Percentiles rank a stretch among this genome's conserved stretches.
These are phyloP conservation scores for Lytechinus variegatus DNA, from an alignment of 35 echinoderm and acorn worm genomes.

Conservation along the genomic window DNA sequence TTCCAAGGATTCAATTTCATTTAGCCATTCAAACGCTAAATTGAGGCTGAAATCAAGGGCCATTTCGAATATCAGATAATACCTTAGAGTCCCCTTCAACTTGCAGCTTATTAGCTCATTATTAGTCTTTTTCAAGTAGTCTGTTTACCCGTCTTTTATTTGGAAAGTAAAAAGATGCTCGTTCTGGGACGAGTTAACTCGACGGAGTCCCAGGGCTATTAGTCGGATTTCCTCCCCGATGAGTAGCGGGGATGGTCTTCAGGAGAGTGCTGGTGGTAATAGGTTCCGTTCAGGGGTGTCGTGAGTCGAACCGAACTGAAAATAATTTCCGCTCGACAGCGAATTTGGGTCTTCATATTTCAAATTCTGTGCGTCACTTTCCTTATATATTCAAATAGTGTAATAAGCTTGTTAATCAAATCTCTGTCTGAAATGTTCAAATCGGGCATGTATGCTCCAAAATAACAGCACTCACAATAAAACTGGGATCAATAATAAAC, in stretches of 20 bases:
- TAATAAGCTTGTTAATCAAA: neutral
- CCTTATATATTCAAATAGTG: neutral
- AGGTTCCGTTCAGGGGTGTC: constrained; percentile 26
- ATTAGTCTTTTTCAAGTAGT: constrained; percentile 42
- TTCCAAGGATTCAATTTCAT: constrained; percentile 2
- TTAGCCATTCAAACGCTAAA: neutral
- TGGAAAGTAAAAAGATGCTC: constrained; percentile 20
- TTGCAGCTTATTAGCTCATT: constrained; percentile 26
- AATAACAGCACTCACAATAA: no score
- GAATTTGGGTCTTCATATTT: constrained; percentile 10
- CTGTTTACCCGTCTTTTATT: neutral
- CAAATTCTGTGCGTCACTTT: neutral
- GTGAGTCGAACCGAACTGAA: neutral
- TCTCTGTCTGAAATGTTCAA: neutral
- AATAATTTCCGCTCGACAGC: constrained; percentile 38
- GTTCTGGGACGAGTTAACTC: constrained; percentile 15
- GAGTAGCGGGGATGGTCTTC: neutral
- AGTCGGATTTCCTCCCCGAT: neutral
- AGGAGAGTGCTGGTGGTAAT: constrained; percentile 19
- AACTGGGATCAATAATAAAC: no score
- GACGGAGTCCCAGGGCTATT: neutral
- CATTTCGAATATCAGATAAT: neutral
- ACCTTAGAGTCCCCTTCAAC: neutral
- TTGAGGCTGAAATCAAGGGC: neutral
- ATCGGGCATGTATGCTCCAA: no score